Percentiles rank a stretch among this genome's conserved stretches.
These are phyloP conservation scores for Terrapene triunguis DNA, from an alignment of 2,113 vertebrate species.

Conservation along the genomic window DNA sequence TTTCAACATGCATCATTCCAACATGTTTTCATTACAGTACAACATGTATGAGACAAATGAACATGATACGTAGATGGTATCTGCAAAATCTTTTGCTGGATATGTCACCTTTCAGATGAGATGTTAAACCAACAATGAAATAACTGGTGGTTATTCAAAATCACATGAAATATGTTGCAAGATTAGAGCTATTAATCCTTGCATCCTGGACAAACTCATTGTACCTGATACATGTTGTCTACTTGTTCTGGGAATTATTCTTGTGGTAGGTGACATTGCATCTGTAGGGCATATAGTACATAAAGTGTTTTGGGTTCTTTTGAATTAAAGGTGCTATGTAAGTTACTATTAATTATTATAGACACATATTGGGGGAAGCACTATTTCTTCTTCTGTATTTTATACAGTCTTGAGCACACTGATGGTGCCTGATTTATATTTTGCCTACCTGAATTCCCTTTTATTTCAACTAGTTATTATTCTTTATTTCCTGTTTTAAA, in stretches of 20 bases:
- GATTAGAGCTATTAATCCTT: neutral
- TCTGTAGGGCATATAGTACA: neutral
- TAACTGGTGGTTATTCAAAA: neutral
- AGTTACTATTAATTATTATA: neutral
- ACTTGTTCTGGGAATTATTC: neutral
- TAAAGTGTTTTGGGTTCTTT: neutral
- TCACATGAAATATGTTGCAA: neutral
- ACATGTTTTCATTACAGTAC: too few species aligned
- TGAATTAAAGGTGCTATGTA: neutral
- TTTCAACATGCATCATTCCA: neutral
- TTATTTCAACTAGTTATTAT: neutral
- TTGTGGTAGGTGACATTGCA: neutral
- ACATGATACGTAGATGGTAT: neutral
- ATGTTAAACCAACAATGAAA: neutral
- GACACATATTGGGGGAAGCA: neutral
- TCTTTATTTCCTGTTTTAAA: neutral
- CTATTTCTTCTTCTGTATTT: neutral
- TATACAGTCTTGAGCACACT: neutral
- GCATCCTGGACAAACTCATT: accelerated
- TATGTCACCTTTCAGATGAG: neutral
- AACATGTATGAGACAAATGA: neutral
- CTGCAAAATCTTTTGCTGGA: neutral
- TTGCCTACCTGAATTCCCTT: neutral
- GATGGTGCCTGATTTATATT: neutral
- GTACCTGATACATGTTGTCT: neutral